Base-by-base conservation (phyloP, 1,140 invertebrate genomes). In the Cyclargus thomasi region DNA sequence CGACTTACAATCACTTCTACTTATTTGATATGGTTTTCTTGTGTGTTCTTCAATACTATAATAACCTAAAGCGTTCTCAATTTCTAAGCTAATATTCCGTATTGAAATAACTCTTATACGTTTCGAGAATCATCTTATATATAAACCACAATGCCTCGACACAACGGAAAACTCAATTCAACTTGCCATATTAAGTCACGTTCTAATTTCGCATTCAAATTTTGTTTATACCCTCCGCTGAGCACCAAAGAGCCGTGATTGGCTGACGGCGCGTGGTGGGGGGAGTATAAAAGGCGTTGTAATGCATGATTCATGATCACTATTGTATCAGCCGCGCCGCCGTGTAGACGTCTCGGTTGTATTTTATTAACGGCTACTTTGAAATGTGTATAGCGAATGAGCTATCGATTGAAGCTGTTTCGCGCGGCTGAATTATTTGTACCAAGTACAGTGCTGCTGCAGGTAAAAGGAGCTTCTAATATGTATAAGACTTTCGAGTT, bases 261-360 rank as follows among this genome's bases (percentile, higher is more conserved):
- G 81, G 79, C 70, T 67, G 70, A 5, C 47, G 70, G 62, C 67
- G 55, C 67, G 22, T 68, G 69, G 76, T 67, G 75, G 74, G 77
- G 78, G 78, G 39, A 74, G 70, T 72, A 78, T 68, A 77, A 85
- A 76, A 59, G 55, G 55, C 18, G 17, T 20, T 21, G 77, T 76
- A 78, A 81, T 85, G 76, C 77, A 85, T 82, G 78, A 81, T 85
- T 85, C 75, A 85, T 85, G 80, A 82, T 70, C 78, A 85, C 74
- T 82, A 85, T 83, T 85, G 81, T 83, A 76, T 73, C 63, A 72
- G 63, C 65, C 35, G 70, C 39, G 76, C 18, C 18, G 55, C 17
- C 55, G 55, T 59, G 55, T 59, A 59, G 55, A 59, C 55, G 55
- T 59, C 55, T 78, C 53, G 75, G 73, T 71, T 74, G 70, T 72